A percentile compares a stretch with the other conserved stretches of the same genome.
These are phyloP conservation scores for Gymnobelideus leadbeateri DNA, from an alignment of 2,113 vertebrate species.

Conservation along the genomic window DNA sequence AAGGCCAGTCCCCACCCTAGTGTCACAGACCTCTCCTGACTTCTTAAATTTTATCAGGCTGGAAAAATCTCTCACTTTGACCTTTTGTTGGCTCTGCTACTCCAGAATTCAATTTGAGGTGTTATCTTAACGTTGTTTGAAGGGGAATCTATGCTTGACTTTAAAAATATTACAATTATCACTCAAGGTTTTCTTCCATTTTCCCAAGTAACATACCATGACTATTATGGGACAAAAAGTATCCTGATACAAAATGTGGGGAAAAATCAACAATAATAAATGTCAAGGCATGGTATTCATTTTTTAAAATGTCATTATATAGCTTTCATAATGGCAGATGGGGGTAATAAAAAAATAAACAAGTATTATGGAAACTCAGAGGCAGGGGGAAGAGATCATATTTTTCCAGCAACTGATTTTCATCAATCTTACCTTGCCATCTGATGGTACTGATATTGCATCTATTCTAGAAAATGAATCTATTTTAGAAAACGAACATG, in stretches of 20 bases:
- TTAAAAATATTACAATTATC: neutral
- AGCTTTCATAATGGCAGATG: neutral
- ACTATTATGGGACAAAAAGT: slow-evolving; percentile 42
- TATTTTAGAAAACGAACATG: neutral
- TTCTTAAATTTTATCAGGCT: too few relatives aligned
- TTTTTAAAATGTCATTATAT: slow-evolving; percentile 7
- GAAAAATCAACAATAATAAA: slow-evolving; percentile 23
- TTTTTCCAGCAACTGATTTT: neutral
- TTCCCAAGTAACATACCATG: slow-evolving; percentile 13
- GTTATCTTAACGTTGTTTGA: too few relatives aligned
- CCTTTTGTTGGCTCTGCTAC: too few relatives aligned
- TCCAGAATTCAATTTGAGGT: too few relatives aligned
- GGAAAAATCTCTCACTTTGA: too few relatives aligned
- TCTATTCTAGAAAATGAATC: neutral
- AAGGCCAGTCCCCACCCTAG: too few relatives aligned
- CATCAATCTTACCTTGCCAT: neutral
- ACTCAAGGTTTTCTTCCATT: neutral
- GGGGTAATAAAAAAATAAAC: neutral
- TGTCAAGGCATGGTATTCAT: slow-evolving; percentile 7
- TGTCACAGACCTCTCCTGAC: too few relatives aligned
- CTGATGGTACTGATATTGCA: neutral
- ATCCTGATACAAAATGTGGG: neutral
- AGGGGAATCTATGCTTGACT: neutral
- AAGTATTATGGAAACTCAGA: neutral
- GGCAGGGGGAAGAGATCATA: neutral